Base-by-base conservation (phyloP, 2,113 vertebrate genomes). In the Ophiodon elongatus region DNA sequence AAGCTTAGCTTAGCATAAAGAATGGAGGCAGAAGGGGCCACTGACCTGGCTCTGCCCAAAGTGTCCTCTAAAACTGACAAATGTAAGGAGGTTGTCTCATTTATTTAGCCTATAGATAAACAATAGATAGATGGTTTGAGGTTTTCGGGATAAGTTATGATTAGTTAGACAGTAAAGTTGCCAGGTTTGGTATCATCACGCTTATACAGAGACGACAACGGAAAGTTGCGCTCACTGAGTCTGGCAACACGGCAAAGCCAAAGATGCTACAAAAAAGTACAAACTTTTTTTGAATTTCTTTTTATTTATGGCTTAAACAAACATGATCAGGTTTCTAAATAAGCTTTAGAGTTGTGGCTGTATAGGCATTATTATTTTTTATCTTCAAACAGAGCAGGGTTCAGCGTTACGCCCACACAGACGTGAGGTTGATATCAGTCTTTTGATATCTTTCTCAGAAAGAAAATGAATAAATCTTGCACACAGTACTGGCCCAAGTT, bases 401-500 rank as follows among this genome's bases (percentile, higher is more conserved):
- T 11, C 4, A 13, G 31, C 31, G 31, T n/a, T 63, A 33, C 19
- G 1, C 13, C 19, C 7, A 19, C 35, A 29, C 10, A 59, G 13
- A 65, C 50, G 15, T 2, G 60, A 65, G 33, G 39, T 19, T 9
- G 17, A 56, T 13, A 56, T 17, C 8, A 56, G 7, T 45, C 15
- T 39, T 37, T 7, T 47, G 1, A 37, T 21, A 10, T 25, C 13
- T 29, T 14, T 70, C 23, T 54, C 0, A 1, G 56, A 59, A 15
- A 29, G 6, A 39, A 50, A 25, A 6, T 15, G 5, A 63, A 41
- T 33, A 4, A 6, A 54, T 54, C 39, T 72, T 73, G 78, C 64
- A 65, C 63, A 76, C 82, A 54, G n/a, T n/a, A n/a, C n/a, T 68
- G 73, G 90, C 63, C 80, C 73, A 47, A 77, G 57, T 77, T 92